Percentiles rank a stretch among this genome's conserved stretches.
Conservation (phyloP, 2,113 vertebrate genomes). For the Corvus hawaiiensis region DNA sequence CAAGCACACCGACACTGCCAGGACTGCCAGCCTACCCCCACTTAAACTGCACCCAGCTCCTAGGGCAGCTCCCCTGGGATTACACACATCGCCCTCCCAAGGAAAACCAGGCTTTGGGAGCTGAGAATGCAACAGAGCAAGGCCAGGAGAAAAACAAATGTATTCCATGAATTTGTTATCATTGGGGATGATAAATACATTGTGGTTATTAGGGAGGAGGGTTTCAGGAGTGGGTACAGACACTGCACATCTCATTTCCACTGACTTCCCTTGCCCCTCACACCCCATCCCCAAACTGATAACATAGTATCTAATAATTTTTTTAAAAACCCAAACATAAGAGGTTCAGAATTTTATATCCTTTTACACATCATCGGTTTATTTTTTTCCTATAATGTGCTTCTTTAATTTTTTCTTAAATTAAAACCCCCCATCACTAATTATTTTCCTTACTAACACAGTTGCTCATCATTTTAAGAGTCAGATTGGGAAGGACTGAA, state of each 20-base stretch:
- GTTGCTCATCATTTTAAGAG: background rate
- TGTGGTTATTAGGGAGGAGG: background rate
- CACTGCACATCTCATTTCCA: background rate
- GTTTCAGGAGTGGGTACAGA: background rate
- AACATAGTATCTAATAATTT: fast-evolving
- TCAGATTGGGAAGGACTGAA: background rate
- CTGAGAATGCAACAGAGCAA: background rate
- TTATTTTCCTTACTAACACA: background rate
- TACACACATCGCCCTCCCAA: background rate
- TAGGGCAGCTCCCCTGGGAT: background rate
- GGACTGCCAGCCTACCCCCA: background rate
- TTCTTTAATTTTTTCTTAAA: background rate
- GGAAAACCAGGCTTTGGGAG: background rate
- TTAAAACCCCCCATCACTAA: fast-evolving
- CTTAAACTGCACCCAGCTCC: background rate
- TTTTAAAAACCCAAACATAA: background rate
- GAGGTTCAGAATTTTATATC: background rate
- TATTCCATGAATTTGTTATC: background rate
- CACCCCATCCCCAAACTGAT: background rate
- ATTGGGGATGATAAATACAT: background rate
- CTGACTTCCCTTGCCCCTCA: background rate
- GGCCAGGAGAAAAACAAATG: background rate
- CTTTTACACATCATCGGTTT: fast-evolving
- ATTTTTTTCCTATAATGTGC: background rate
- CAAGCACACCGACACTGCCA: background rate